phyloP scores from a whole-genome alignment of 2,113 vertebrate genomes.

The Arizona elegans region DNA sequence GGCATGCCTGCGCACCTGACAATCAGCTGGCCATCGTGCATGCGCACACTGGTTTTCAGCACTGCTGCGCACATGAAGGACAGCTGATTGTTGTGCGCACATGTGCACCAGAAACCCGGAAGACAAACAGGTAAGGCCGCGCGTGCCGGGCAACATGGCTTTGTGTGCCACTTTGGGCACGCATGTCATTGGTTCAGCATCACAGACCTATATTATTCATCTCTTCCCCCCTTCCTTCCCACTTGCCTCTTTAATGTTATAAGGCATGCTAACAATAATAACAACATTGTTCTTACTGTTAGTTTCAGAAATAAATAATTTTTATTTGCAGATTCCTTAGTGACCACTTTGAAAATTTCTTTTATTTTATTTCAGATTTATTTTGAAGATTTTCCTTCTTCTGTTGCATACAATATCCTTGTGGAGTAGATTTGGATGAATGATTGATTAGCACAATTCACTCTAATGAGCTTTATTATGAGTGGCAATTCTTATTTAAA shows the following conservation, averaged over 20 bases:
- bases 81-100: too few relatives aligned
- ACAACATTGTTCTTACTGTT: background rate
- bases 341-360: background rate
- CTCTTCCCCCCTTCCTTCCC: too few relatives aligned
- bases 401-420: background rate
- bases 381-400: background rate
- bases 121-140: too few relatives aligned
- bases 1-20: too few relatives aligned
- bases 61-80: too few relatives aligned
- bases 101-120: too few relatives aligned
- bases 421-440: background rate
- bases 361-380: background rate
- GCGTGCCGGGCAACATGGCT: too few relatives aligned
- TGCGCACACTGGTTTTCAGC: too few relatives aligned
- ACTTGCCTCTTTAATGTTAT: background rate
- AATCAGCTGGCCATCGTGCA: too few relatives aligned
- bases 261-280: background rate
- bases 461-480: background rate
- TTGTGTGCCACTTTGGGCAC: too few relatives aligned
- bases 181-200: too few relatives aligned
- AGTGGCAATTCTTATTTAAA: background rate
- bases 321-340: background rate
- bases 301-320: background rate
- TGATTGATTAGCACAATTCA: background rate
- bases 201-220: background rate